A percentile compares a stretch with the other conserved stretches of the same genome.
Conservation (phyloP, 2,888 invertebrate genomes). For the Agonopterix arenella region DNA sequence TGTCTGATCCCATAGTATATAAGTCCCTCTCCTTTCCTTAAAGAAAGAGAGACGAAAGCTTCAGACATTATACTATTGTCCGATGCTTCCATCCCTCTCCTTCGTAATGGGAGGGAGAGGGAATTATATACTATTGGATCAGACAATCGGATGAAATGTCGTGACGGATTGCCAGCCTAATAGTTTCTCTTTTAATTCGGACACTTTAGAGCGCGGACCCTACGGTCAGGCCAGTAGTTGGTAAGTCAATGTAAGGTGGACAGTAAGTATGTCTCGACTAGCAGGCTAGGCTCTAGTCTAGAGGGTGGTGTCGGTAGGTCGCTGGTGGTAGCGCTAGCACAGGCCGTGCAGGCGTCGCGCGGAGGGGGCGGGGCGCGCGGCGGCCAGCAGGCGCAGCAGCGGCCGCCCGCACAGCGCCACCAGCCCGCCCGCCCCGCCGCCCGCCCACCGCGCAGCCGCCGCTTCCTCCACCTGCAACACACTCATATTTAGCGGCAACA, state of each 20-base stretch:
- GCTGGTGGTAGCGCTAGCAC: conserved; percentile 35
- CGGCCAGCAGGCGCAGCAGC: conserved; percentile 65
- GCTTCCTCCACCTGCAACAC: conserved; percentile 81
- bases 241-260: neutral
- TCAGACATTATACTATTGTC: no score
- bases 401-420: conserved; percentile 66
- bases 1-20: no score
- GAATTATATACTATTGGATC: no score
- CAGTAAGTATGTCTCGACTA: neutral
- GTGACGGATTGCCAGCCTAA: no score
- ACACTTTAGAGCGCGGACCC: neutral
- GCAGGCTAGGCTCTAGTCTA: neutral
- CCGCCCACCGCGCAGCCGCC: conserved; percentile 57
- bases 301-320: neutral
- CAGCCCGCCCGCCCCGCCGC: conserved; percentile 53
- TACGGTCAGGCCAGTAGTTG: neutral
- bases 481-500: neutral
- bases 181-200: no score
- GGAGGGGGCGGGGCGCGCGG: conserved; percentile 61
- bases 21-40: no score
- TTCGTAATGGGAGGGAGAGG: no score
- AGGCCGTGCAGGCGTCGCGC: conserved; percentile 65
- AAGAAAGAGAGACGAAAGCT: no score
- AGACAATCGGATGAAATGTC: no score
- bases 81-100: no score